Evolutionary conservation across 2,888 invertebrate genomes (phyloP).

Genomic region (Bellardia pandia): DNA sequence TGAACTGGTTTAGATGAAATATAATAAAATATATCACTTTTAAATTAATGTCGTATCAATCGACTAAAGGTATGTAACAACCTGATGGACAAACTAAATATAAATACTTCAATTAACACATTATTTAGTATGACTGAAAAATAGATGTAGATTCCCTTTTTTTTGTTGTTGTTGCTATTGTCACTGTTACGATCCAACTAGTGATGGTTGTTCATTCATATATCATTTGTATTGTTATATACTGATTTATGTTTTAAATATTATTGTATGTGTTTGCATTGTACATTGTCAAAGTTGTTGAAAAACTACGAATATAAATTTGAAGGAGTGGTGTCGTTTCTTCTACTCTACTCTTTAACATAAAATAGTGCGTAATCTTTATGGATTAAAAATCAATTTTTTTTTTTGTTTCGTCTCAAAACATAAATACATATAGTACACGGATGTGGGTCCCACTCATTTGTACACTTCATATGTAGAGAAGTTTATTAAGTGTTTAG

Average conservation of each 20-base stretch:
- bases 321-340: slow-evolving; percentile 37
- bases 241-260: slow-evolving; percentile 63
- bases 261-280: slow-evolving; percentile 26
- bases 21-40: too few relatives aligned
- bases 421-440: slow-evolving; percentile 1
- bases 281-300: slow-evolving; percentile 59
- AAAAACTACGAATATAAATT: slow-evolving; percentile 44
- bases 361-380: slow-evolving; percentile 19
- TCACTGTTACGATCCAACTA: slow-evolving; percentile 38
- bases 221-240: slow-evolving; percentile 56
- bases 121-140: neutral
- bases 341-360: neutral
- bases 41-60: too few relatives aligned
- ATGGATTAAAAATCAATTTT: slow-evolving; percentile 6
- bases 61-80: too few relatives aligned
- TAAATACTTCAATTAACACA: too few relatives aligned
- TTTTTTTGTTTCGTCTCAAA: neutral
- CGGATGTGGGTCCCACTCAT: slow-evolving; percentile 56
- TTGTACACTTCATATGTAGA: slow-evolving; percentile 25
- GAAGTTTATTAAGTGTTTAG: slow-evolving; percentile 15
- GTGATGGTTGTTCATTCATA: slow-evolving; percentile 30
- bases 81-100: too few relatives aligned
- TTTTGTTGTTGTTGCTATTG: neutral
- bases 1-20: too few relatives aligned
- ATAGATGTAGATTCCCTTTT: neutral